Conservation (phyloP, 2,888 invertebrate species). For the Acronicta alni region DNA sequence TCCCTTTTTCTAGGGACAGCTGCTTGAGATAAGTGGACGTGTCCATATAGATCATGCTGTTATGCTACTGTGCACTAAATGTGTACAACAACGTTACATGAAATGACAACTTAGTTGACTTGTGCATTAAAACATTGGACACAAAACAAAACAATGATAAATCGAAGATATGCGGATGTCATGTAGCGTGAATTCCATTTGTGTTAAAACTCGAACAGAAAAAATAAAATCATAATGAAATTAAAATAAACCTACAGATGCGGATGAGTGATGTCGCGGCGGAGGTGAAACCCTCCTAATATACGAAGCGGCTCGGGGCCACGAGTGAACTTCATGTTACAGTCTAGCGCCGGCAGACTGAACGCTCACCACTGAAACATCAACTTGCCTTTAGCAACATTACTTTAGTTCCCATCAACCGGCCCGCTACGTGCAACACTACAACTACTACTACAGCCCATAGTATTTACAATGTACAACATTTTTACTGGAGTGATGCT, state of each 20-base stretch:
- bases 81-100: slow-evolving; percentile 39
- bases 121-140: slow-evolving; percentile 53
- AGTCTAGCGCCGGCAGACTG: slow-evolving; percentile 86
- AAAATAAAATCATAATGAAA: slow-evolving; percentile 72
- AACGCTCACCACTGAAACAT: slow-evolving; percentile 87
- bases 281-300: slow-evolving; percentile 83
- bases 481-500: background rate
- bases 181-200: slow-evolving; percentile 30
- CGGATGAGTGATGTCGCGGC: slow-evolving; percentile 83
- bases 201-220: background rate
- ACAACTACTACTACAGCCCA: slow-evolving; percentile 41
- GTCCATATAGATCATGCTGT: slow-evolving; percentile 21
- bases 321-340: slow-evolving; percentile 73
- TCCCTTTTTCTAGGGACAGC: background rate
- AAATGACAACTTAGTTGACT: slow-evolving; percentile 35
- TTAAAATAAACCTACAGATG: slow-evolving; percentile 84
- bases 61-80: slow-evolving; percentile 33
- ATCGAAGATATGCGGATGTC: slow-evolving; percentile 39
- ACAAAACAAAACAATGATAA: slow-evolving; percentile 44
- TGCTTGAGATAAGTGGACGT: slow-evolving; percentile 6
- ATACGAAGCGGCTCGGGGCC: slow-evolving; percentile 76
- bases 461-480: slow-evolving; percentile 41
- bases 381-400: slow-evolving; percentile 79
- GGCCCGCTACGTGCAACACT: slow-evolving; percentile 70
- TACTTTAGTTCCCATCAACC: slow-evolving; percentile 74